Evolutionary conservation across 2,888 invertebrate species (phyloP), one percentile per base, ranked within the genome.

Genomic region (Leistus spinibarbis): DNA sequence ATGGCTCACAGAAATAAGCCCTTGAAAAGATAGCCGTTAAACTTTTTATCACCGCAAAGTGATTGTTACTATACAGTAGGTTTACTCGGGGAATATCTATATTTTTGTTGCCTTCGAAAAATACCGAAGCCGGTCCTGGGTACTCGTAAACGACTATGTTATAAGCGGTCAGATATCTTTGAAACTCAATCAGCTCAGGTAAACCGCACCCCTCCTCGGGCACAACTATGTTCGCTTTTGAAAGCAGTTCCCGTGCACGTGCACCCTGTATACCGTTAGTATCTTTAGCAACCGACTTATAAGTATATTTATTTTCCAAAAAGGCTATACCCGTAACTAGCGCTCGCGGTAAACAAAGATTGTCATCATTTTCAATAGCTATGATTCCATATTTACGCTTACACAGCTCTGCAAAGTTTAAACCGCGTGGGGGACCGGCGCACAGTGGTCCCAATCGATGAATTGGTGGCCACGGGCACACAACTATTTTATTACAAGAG

Each of bases 1-100:
- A 80, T 24, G 54, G 23, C 64, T 79, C 78, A 70, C 81, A 81
- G 66, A 73, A 80, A 76, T 81, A 81, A 1, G 7, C 27, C 40
- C 77, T 77, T 7, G 74, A 75, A 65, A 81, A 80, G 3, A 78
- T 78, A 7, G 79, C 77, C 3, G 80, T 80, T 7, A 80, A 64
- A 40, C 78, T 79, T 1, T 60, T 69, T 17, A 60, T 69, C 27
- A 60, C 60, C 7, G 69, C 17, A 19, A 54, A 69, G 22, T 60
- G 80, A 5, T 74, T 67, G 3, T 80, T 40, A 57, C 78, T 76
- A 71, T 77, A 78, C 0, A 81, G 23, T 17, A 81, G 71, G 77
- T 81, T 80, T 17, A 80, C 10, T 62, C 70, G 65, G 13, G 62
- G 23, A 27, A 24, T 24, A 69, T 13, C 40, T 19, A 53, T 70